Percentiles rank a stretch among this genome's conserved stretches.
Conservation (phyloP, 2,113 vertebrate genomes). For the Coregonus clupeaformis region DNA sequence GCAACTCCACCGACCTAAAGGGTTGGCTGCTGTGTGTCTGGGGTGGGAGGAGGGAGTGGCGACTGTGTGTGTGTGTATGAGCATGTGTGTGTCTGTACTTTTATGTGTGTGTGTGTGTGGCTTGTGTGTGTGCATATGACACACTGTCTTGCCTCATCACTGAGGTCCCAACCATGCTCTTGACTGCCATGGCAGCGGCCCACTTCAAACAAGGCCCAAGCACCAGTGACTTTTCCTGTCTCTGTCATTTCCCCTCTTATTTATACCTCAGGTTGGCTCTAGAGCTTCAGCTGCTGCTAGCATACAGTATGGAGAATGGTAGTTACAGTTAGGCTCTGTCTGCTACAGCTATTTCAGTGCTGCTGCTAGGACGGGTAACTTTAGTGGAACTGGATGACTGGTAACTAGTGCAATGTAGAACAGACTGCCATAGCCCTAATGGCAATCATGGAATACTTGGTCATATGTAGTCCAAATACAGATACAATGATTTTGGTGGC, state of each 20-base stretch:
- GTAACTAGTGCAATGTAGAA: no score
- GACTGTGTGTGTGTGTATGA: no score
- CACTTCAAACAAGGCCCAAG: slow-evolving; percentile 70
- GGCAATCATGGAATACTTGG: no score
- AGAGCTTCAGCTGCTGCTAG: slow-evolving; percentile 19
- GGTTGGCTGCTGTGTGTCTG: no score
- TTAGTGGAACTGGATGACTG: no score
- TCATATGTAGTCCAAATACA: no score
- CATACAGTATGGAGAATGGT: neutral
- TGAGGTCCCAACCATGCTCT: neutral
- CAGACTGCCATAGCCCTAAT: no score
- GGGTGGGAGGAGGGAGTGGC: no score
- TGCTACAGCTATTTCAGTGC: no score
- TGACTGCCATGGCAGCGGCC: slow-evolving; percentile 21
- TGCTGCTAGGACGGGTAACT: no score
- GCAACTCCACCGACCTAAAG: no score
- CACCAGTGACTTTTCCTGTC: slow-evolving; percentile 70
- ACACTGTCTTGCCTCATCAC: neutral
- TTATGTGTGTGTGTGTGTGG: slow-evolving; percentile 1
- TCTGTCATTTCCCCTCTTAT: slow-evolving; percentile 74
- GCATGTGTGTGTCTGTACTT: slow-evolving; percentile 14
- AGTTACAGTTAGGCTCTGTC: neutral
- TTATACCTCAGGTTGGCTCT: slow-evolving; percentile 54
- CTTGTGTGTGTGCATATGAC: neutral
- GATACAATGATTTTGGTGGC: no score